Conservation (phyloP, 2,797 vertebrate genomes). For the Tenualosa ilisha region DNA sequence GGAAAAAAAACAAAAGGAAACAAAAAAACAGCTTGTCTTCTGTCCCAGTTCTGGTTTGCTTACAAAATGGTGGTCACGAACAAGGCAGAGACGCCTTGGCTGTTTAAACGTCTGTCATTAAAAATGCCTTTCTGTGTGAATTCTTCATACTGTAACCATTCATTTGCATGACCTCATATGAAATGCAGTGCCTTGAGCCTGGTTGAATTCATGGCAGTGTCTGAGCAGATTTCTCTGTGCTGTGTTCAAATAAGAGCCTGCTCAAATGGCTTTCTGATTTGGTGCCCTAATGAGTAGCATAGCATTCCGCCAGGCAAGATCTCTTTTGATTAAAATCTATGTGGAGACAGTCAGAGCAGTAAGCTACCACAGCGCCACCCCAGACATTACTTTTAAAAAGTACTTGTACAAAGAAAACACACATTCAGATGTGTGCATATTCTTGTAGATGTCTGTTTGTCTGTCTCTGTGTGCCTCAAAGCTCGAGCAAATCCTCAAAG, state of each 20-base stretch:
- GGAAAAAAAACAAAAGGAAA: neutral
- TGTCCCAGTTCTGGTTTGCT: conserved; percentile 3
- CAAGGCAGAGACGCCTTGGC: conserved; percentile 17
- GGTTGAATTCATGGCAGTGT: conserved; percentile 56
- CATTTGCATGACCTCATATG: conserved; percentile 58
- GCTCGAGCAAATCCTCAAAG: conserved; percentile 37
- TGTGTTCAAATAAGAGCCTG: conserved; percentile 30
- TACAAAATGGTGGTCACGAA: conserved; percentile 24
- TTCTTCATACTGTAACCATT: conserved; percentile 36
- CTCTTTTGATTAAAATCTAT: conserved; percentile 14
- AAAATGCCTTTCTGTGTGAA: conserved; percentile 21
- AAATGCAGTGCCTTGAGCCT: conserved; percentile 51
- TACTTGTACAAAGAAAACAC: neutral
- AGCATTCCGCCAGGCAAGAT: conserved; percentile 14
- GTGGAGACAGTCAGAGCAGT: neutral
- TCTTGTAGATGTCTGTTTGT: neutral
- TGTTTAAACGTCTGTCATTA: conserved; percentile 21
- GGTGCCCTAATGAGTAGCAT: conserved; percentile 26
- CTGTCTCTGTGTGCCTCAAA: conserved; percentile 16
- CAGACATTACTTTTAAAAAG: neutral
- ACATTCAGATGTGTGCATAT: neutral
- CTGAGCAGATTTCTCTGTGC: conserved; percentile 43
- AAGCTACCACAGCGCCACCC: neutral
- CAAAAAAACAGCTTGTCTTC: neutral
- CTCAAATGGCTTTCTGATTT: conserved; percentile 33